A percentile compares a stretch with the other conserved stretches of the same genome.
phyloP scores from a whole-genome alignment of 2,888 invertebrate genomes.

The Eupsilia transversa region DNA sequence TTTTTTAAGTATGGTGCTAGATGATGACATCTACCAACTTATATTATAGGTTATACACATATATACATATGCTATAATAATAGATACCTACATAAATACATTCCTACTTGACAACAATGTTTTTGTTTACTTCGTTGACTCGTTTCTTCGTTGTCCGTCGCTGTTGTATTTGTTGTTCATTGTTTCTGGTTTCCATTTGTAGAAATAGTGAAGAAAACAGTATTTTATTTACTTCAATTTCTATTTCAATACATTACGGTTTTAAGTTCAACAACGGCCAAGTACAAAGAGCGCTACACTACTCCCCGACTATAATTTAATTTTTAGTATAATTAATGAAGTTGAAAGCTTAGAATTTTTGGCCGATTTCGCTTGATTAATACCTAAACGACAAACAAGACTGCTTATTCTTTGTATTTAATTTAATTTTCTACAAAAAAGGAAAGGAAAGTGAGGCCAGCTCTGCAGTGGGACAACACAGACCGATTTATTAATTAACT shows the following conservation, averaged over 20 bases:
- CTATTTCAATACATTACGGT: background rate
- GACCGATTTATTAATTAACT: too few relatives aligned
- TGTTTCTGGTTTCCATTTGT: background rate
- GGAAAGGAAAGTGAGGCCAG: background rate
- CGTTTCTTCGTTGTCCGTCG: background rate
- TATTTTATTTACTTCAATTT: background rate
- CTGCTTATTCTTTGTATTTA: background rate
- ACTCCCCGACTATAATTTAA: slow-evolving; percentile 15
- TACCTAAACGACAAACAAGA: slow-evolving; percentile 3
- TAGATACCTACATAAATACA: too few relatives aligned
- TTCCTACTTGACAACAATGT: background rate
- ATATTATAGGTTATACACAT: too few relatives aligned
- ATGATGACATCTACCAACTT: too few relatives aligned
- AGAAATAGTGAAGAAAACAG: background rate
- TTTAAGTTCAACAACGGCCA: slow-evolving; percentile 7
- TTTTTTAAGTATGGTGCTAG: too few relatives aligned
- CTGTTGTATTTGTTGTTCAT: background rate
- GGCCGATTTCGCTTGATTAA: slow-evolving; percentile 13
- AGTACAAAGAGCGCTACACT: slow-evolving; percentile 7
- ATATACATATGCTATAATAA: too few relatives aligned
- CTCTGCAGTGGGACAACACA: too few relatives aligned
- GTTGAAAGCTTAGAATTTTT: slow-evolving; percentile 12
- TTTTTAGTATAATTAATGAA: slow-evolving; percentile 22
- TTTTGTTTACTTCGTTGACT: background rate
- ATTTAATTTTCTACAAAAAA: background rate